Evolutionary conservation across 2,113 vertebrate species (phyloP), one percentile per base, ranked within the genome.

Genomic region (Prunella fulvescens): DNA sequence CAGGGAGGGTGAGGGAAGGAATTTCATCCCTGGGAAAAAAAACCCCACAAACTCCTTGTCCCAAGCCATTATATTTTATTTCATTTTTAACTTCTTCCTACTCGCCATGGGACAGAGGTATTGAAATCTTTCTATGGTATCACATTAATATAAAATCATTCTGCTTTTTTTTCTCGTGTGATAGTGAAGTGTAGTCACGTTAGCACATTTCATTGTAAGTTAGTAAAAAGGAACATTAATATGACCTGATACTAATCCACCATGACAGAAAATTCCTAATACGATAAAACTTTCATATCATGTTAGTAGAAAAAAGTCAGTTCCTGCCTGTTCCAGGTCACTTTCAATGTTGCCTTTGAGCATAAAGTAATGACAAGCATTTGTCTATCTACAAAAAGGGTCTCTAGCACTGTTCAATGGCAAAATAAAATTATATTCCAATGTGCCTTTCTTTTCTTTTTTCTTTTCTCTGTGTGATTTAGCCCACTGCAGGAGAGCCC

Each of bases 271-370:
- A 97, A 97, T 97, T 97, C 97, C 97, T 97, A 97, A 97, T 97
- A 95, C 81, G 94, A 98, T 97, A 96, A 97, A 98, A 97, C 97
- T 97, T 98, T 98, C 97, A 97, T 97, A 97, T 96, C 90, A 51
- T 86, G 96, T 98, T 97, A 98, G 89, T 57, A 96, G 72, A 84
- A 92, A 96, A 97, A 97, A 96, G 90, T 95, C 95, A 96, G 91
- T 93, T 97, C 91, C 90, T 97, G 94, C 96, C 92, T 97, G 90
- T 93, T 95, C 66, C 94, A 94, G 97, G 95, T 97, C 97, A 95
- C 72, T 97, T 96, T 97, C 97, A 97, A 92, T 79, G 84, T 73
- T 95, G 95, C 96, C 96, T 96, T 53, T 94, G 76, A 97, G 91
- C 57, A 47, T 54, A 90, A 69, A 91, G 82, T 81, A 95, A 88